Evolutionary conservation across 1,140 invertebrate genomes (phyloP).

Genomic region (Tetragonula clypearis): DNA sequence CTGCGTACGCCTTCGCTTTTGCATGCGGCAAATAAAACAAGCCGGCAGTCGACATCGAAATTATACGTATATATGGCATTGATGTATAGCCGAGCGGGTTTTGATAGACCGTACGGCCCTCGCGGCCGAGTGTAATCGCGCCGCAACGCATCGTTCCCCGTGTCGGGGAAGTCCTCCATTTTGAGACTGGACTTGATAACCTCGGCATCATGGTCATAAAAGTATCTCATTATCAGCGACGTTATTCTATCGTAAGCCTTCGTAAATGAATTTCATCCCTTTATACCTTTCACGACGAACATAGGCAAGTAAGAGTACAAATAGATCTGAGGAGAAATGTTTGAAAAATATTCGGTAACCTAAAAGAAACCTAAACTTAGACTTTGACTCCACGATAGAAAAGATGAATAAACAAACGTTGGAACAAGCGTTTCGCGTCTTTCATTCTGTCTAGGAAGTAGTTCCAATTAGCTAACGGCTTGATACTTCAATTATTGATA

Average conservation of each 20-base stretch:
- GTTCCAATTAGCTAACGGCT: background rate
- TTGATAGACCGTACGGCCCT: conserved; percentile 72
- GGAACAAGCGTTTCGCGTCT: background rate
- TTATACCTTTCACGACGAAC: background rate
- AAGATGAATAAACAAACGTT: background rate
- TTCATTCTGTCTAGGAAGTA: too few relatives aligned
- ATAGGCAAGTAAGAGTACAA: too few relatives aligned
- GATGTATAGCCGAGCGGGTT: conserved; percentile 74
- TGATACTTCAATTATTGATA: background rate
- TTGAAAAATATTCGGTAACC: too few relatives aligned
- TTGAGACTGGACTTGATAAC: conserved; percentile 58
- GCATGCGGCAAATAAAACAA: conserved; percentile 61
- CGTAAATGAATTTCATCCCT: background rate
- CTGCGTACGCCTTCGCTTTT: conserved; percentile 63
- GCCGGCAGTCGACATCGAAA: conserved; percentile 71
- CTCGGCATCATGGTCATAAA: conserved; percentile 40
- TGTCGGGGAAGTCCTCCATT: conserved; percentile 57
- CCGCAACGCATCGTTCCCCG: conserved; percentile 60
- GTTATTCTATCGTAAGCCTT: background rate
- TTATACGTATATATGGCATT: conserved; percentile 77
- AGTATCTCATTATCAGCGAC: conserved; percentile 15
- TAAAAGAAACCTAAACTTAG: background rate
- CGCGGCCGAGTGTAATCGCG: conserved; percentile 63
- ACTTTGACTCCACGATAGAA: background rate
- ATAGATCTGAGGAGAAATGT: too few relatives aligned